These are phyloP conservation scores for Nibea coibor DNA, from an alignment of 2,113 vertebrate genomes.

Conservation along the genomic window DNA sequence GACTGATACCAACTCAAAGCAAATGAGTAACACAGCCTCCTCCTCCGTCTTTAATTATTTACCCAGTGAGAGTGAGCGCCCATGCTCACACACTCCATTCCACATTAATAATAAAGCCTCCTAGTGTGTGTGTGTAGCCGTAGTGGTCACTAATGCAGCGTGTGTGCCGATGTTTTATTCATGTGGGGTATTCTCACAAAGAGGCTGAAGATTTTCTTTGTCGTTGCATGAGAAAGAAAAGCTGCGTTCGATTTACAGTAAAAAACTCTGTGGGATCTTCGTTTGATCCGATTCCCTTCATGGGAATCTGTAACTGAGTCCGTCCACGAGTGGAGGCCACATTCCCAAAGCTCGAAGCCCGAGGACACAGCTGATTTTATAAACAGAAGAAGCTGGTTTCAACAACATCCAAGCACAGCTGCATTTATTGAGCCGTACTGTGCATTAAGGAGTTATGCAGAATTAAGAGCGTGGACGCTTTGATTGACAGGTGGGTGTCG, in stretches of 20 bases:
- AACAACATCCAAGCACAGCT: not conserved
- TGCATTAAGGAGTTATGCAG: too few relatives aligned
- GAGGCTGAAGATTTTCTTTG: not conserved
- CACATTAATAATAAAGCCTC: constrained; percentile 67
- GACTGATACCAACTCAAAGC: not conserved
- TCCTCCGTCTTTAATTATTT: constrained; percentile 66
- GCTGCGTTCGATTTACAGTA: constrained; percentile 12
- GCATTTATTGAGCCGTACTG: not conserved
- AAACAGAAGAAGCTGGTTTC: not conserved
- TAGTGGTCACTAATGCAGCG: constrained; percentile 40
- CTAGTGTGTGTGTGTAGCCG: not conserved
- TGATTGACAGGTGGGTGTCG: too few relatives aligned
- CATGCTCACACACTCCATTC: constrained; percentile 6
- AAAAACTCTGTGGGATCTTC: not conserved
- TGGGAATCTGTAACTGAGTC: constrained; percentile 19
- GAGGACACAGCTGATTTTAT: constrained; percentile 23
- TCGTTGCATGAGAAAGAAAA: not conserved
- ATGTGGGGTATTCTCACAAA: constrained; percentile 18
- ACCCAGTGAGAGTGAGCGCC: constrained; percentile 46
- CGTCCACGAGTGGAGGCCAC: not conserved
- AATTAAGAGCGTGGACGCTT: too few relatives aligned
- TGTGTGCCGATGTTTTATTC: constrained; percentile 52
- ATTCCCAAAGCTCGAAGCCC: constrained; percentile 11
- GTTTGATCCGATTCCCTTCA: constrained; percentile 18
- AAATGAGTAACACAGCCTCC: constrained; percentile 17